These are phyloP conservation scores for Sphaerodactylus townsendi DNA, from an alignment of 2,113 vertebrate genomes.

Conservation along the genomic window DNA sequence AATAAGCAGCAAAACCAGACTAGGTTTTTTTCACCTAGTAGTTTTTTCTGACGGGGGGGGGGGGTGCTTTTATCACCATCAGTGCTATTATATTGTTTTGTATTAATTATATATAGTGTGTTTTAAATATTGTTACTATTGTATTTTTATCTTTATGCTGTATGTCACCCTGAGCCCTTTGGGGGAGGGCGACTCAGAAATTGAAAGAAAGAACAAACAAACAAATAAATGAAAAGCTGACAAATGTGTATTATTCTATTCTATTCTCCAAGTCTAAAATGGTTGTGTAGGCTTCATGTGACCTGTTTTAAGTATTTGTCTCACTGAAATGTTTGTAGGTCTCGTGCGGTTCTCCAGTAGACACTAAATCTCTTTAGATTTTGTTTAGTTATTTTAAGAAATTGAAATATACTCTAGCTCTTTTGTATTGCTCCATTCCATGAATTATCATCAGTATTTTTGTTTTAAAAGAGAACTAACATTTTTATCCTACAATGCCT, in stretches of 20 bases:
- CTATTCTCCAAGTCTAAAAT: not conserved
- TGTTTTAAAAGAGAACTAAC: not conserved
- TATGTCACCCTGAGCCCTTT: too few species aligned
- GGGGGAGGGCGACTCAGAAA: too few species aligned
- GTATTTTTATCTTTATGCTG: too few species aligned
- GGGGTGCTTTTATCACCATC: too few species aligned
- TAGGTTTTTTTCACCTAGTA: not conserved
- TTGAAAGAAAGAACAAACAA: too few species aligned
- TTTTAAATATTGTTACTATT: too few species aligned
- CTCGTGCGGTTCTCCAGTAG: not conserved
- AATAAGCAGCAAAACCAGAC: not conserved
- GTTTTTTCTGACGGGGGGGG: too few species aligned
- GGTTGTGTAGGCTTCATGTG: not conserved
- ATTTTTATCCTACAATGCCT: conserved; percentile 14
- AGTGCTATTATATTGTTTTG: too few species aligned
- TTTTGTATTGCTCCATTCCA: not conserved
- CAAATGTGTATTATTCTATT: not conserved
- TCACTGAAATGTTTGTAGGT: not conserved
- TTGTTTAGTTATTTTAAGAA: not conserved
- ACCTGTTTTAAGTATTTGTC: not conserved
- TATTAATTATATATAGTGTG: too few species aligned
- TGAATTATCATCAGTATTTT: not conserved
- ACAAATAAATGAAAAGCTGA: too few species aligned
- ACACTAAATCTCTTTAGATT: not conserved
- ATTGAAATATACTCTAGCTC: not conserved